Conservation (phyloP, 2,113 vertebrate genomes). For the Bubalus kerabau region DNA sequence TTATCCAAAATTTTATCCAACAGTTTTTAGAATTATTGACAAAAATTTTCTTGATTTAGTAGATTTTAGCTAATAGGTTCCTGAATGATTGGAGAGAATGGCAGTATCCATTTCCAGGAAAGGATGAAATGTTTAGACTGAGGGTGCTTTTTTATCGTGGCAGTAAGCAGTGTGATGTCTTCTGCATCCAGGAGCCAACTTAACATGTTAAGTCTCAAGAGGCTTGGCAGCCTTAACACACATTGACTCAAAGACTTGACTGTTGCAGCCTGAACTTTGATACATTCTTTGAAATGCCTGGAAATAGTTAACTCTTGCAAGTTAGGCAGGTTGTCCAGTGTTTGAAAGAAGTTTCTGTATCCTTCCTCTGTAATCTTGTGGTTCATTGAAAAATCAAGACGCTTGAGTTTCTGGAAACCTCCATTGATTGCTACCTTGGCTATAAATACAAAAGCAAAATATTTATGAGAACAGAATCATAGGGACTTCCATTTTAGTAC, state of each 20-base stretch:
- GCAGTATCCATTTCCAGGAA: conserved; percentile 15
- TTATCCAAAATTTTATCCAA: background rate
- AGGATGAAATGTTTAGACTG: background rate
- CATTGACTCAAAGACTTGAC: conserved; percentile 47
- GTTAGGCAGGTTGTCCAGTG: conserved; percentile 26
- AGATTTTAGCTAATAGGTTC: conserved; percentile 9
- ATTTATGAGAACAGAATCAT: background rate
- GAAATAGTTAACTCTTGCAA: background rate
- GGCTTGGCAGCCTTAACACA: background rate
- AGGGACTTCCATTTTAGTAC: background rate
- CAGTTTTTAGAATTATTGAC: background rate
- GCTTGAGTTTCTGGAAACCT: conserved; percentile 59
- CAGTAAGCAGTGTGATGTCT: conserved; percentile 24
- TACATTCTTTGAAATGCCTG: background rate
- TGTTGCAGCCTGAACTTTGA: conserved; percentile 42
- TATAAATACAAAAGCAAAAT: conserved; percentile 61
- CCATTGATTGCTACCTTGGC: conserved; percentile 44
- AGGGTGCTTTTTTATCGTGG: conserved; percentile 56
- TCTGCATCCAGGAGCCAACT: conserved; percentile 64
- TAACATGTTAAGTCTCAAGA: background rate
- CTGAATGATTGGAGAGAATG: conserved; percentile 41
- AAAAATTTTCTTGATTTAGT: background rate
- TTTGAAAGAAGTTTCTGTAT: conserved; percentile 67
- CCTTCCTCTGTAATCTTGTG: conserved; percentile 47
- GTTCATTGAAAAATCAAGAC: conserved; percentile 31